Evolutionary conservation across 2,113 vertebrate species (phyloP).

Genomic region (Dromas ardeola): DNA sequence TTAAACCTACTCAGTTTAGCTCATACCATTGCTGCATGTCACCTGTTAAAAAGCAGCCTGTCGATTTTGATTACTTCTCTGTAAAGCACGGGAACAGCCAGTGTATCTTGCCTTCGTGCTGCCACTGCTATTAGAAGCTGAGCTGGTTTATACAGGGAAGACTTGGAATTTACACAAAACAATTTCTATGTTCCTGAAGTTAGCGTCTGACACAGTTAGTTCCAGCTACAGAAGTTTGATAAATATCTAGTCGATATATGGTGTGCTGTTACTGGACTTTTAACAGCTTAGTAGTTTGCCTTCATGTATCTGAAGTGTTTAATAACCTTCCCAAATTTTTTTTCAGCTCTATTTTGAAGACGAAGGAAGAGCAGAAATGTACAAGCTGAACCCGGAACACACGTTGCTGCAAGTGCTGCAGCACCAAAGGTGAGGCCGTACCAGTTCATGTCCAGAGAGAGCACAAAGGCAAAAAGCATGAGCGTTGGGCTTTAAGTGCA

Average conservation of each 20-base stretch:
- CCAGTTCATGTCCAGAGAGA: background rate
- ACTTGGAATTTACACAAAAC: background rate
- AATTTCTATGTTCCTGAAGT: background rate
- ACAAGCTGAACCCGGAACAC: conserved; percentile 72
- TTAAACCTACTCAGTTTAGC: background rate
- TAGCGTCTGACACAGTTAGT: rapidly evolving
- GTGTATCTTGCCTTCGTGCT: background rate
- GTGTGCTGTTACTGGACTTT: background rate
- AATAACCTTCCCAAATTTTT: background rate
- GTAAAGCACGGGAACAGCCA: background rate
- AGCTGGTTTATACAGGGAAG: background rate
- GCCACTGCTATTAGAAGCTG: background rate
- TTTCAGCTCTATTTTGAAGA: conserved; percentile 92
- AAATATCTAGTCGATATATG: background rate
- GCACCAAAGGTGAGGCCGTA: conserved; percentile 82
- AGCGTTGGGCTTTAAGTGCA: background rate
- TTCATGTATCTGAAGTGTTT: background rate
- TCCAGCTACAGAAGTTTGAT: background rate
- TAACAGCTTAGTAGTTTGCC: background rate
- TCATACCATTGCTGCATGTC: background rate
- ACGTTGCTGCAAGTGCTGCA: conserved; percentile 82
- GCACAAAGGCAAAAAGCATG: background rate
- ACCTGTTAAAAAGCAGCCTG: background rate
- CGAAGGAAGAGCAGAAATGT: conserved; percentile 75
- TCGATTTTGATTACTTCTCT: background rate